These are phyloP conservation scores for Gila robusta DNA, from an alignment of 2,797 vertebrate genomes.

Conservation along the genomic window DNA sequence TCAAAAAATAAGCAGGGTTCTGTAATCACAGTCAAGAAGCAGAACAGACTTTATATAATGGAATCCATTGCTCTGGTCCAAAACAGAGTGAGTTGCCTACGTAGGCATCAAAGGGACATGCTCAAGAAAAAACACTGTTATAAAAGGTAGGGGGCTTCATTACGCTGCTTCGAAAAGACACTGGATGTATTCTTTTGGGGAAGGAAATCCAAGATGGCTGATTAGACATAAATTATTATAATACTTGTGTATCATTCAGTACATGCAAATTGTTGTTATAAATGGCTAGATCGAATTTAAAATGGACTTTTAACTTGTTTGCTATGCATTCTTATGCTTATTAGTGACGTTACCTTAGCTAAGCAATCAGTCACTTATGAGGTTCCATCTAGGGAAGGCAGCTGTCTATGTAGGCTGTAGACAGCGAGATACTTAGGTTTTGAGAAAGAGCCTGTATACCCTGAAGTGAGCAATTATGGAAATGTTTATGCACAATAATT, in stretches of 20 bases:
- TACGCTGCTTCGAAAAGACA: background rate
- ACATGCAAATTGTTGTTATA: background rate
- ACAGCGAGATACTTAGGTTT: background rate
- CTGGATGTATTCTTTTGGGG: background rate
- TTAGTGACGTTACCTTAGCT: background rate
- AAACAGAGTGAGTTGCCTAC: background rate
- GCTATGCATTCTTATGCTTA: no score
- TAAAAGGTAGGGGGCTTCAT: background rate
- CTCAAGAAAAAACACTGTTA: background rate
- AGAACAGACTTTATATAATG: background rate
- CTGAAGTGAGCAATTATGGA: conserved; percentile 12
- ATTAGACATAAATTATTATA: background rate
- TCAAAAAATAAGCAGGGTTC: conserved; percentile 6
- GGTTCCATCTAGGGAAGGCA: background rate
- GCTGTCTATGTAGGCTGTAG: background rate
- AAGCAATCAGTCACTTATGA: background rate
- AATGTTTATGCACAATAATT: conserved; percentile 11
- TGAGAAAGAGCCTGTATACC: background rate
- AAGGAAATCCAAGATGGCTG: background rate
- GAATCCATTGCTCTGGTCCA: background rate
- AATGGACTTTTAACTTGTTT: background rate
- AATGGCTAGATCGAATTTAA: background rate
- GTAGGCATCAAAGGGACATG: background rate
- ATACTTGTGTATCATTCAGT: background rate
- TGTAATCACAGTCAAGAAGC: conserved; percentile 7